Conservation (phyloP, 2,797 vertebrate genomes). For the Leucoraja ocellata region DNA sequence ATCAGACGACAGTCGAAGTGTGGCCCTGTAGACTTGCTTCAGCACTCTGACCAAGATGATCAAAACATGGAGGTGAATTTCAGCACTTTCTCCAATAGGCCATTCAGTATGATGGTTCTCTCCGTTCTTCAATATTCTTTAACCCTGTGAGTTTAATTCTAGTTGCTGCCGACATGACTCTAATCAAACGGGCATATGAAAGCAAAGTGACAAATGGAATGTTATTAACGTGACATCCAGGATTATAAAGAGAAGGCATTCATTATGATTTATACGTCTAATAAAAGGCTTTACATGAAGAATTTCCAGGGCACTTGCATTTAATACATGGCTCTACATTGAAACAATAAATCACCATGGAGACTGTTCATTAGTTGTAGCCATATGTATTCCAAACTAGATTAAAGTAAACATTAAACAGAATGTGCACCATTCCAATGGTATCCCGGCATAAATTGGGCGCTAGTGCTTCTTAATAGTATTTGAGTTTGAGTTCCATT, state of each 20-base stretch:
- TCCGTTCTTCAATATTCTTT: background rate
- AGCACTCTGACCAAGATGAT: no score
- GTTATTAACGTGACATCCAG: background rate
- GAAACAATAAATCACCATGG: constrained; percentile 22
- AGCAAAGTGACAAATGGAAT: background rate
- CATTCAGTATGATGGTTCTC: no score
- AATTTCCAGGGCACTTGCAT: background rate
- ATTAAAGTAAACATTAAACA: constrained; percentile 4
- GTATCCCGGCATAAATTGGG: background rate
- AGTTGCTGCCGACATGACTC: background rate
- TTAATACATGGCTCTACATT: constrained; percentile 27
- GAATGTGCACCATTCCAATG: background rate
- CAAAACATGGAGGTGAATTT: no score
- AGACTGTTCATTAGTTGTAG: background rate
- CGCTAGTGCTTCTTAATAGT: background rate
- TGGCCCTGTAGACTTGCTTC: no score
- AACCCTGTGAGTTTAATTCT: background rate
- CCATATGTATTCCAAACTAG: background rate
- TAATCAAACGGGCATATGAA: background rate
- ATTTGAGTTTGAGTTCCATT: background rate
- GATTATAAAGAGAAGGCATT: constrained; percentile 5
- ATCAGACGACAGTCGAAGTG: no score
- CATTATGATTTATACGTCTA: constrained; percentile 4
- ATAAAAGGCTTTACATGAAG: constrained; percentile 31
- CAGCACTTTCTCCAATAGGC: no score